Evolutionary conservation across 2,888 invertebrate species (phyloP).

Genomic region (Eupsilia transversa): DNA sequence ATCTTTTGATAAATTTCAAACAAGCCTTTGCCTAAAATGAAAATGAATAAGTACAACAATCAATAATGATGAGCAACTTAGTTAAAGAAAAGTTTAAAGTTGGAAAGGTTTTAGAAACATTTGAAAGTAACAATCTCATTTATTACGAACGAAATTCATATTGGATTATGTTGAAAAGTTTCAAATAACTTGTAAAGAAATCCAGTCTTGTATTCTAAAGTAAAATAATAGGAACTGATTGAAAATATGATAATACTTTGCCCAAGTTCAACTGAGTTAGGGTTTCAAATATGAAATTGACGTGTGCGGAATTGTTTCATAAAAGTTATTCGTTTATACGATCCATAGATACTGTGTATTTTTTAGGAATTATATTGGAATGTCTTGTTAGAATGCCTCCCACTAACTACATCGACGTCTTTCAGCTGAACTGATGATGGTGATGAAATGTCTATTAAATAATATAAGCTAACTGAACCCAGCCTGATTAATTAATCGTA

Average conservation of each 20-base stretch:
- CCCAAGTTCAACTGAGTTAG: neutral
- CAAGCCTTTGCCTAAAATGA: conserved; percentile 33
- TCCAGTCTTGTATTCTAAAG: conserved; percentile 32
- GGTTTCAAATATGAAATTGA: conserved; percentile 34
- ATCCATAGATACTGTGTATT: neutral
- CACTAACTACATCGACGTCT: too few relatives aligned
- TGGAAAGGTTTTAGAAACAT: conserved; percentile 29
- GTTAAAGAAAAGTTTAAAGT: conserved; percentile 41
- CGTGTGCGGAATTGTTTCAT: conserved; percentile 10
- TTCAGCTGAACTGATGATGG: too few relatives aligned
- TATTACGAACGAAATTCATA: conserved; percentile 37
- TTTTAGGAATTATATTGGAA: neutral
- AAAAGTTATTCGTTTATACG: conserved; percentile 4
- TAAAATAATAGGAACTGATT: conserved; percentile 51
- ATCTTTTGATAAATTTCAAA: conserved; percentile 52
- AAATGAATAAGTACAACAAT: conserved; percentile 46
- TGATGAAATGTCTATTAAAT: neutral
- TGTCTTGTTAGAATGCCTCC: too few relatives aligned
- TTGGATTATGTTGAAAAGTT: conserved; percentile 42
- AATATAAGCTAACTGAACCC: neutral
- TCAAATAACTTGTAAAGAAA: conserved; percentile 30
- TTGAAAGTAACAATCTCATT: conserved; percentile 29
- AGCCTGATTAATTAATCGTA: neutral
- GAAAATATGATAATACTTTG: conserved; percentile 47
- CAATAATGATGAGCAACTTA: conserved; percentile 35